Percentiles rank a stretch among this genome's conserved stretches.
Conservation (phyloP, 2,888 invertebrate genomes). For the Macaria notata region DNA sequence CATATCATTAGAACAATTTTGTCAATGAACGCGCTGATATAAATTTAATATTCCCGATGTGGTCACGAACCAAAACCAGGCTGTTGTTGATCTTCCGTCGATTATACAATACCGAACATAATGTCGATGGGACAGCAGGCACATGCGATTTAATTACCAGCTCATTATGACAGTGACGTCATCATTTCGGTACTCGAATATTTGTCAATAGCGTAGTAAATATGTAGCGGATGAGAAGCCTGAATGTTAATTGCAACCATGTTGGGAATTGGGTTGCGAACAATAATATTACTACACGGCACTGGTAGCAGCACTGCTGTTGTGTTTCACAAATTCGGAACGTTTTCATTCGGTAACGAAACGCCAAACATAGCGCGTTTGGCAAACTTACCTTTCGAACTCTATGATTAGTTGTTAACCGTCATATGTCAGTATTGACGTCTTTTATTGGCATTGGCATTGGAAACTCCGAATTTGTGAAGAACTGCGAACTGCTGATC, state of each 20-base stretch:
- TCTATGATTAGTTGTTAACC: too few relatives aligned
- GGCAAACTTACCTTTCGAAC: too few relatives aligned
- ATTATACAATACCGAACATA: constrained; percentile 7
- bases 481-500: too few relatives aligned
- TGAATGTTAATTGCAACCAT: constrained; percentile 41
- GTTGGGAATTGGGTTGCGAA: constrained; percentile 22
- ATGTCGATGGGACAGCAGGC: constrained; percentile 6
- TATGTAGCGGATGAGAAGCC: constrained; percentile 40
- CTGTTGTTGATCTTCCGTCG: constrained; percentile 5
- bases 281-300: too few relatives aligned
- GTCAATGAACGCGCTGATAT: constrained; percentile 5
- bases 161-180: constrained; percentile 11
- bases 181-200: constrained; percentile 17
- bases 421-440: too few relatives aligned
- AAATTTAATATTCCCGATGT: background rate
- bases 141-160: constrained; percentile 7
- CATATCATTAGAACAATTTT: constrained; percentile 5
- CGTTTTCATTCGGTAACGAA: too few relatives aligned
- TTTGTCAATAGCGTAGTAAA: constrained; percentile 28
- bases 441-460: too few relatives aligned
- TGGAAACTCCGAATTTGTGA: too few relatives aligned
- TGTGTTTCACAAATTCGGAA: too few relatives aligned
- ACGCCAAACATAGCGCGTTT: too few relatives aligned
- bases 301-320: too few relatives aligned
- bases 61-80: constrained; percentile 1